Evolutionary conservation across 1,140 invertebrate species (phyloP).

Genomic region (Eulimnadia texana): DNA sequence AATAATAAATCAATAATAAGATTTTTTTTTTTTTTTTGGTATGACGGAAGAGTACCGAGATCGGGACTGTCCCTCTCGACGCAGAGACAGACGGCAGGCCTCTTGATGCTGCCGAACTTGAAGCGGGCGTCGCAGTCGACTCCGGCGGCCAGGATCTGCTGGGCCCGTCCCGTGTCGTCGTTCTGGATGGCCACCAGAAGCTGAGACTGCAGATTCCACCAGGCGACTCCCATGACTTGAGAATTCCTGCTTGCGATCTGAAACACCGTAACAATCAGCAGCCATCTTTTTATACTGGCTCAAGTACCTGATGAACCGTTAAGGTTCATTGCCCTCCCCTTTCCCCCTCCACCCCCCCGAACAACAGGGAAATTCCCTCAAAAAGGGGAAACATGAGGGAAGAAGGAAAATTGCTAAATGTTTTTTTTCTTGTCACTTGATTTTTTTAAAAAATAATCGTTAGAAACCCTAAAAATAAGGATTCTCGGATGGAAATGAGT

Average conservation of each 20-base stretch:
- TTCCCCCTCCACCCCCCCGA: no score
- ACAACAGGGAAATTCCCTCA: no score
- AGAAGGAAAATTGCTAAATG: no score
- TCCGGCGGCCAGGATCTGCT: slow-evolving; percentile 20
- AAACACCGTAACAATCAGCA: background rate
- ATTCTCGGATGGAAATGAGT: no score
- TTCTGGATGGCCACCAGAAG: slow-evolving; percentile 24
- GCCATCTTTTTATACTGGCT: background rate
- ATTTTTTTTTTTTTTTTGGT: no score
- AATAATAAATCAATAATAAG: no score
- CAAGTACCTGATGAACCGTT: no score
- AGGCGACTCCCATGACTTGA: slow-evolving; percentile 15
- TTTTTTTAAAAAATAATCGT: no score
- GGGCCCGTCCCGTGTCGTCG: slow-evolving; percentile 13
- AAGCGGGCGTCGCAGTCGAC: slow-evolving; percentile 25
- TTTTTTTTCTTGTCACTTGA: no score
- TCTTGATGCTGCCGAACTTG: slow-evolving; percentile 22
- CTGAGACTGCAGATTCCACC: slow-evolving; percentile 23
- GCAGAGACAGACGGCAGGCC: slow-evolving; percentile 26
- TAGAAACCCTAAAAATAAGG: no score
- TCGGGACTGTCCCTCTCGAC: slow-evolving; percentile 23
- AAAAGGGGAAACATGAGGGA: no score
- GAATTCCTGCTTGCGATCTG: background rate
- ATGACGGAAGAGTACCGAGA: no score
- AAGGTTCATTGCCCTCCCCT: background rate